These are phyloP conservation scores for Limnephilus rhombicus DNA, from an alignment of 2,888 invertebrate genomes.

Conservation along the genomic window DNA sequence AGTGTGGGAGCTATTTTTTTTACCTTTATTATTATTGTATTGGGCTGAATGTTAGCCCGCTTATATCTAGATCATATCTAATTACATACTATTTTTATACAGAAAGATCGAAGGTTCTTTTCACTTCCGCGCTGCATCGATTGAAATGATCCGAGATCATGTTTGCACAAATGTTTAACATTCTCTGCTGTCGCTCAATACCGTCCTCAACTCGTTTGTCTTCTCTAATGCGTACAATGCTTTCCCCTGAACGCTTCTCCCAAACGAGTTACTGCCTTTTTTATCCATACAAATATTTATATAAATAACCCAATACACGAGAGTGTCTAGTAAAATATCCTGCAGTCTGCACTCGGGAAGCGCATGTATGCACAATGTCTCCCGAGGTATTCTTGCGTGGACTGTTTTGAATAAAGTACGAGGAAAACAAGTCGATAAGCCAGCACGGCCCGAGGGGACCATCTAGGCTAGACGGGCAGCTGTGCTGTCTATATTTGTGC, in stretches of 20 bases:
- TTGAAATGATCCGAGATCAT: background rate
- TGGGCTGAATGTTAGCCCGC: background rate
- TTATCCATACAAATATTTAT: background rate
- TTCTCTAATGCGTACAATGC: background rate
- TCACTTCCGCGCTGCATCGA: background rate
- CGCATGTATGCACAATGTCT: background rate
- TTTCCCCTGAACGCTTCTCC: background rate
- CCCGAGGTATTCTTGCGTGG: background rate
- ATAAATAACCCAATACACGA: background rate
- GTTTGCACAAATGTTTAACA: too few relatives aligned
- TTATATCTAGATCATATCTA: background rate
- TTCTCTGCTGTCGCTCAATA: too few relatives aligned
- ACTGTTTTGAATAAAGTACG: background rate
- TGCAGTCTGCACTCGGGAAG: background rate
- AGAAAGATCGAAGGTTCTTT: background rate
- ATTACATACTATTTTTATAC: background rate
- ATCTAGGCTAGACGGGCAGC: background rate
- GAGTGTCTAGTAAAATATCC: background rate
- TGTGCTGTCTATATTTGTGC: background rate
- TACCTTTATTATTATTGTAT: background rate
- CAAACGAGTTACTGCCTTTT: background rate
- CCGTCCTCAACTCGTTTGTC: background rate
- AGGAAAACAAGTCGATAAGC: background rate
- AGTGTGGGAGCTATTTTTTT: background rate
- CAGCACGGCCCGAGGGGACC: background rate